Percentiles rank a stretch among this genome's conserved stretches.
Conservation (phyloP, 2,888 invertebrate species). For the Autographa pulchrina region DNA sequence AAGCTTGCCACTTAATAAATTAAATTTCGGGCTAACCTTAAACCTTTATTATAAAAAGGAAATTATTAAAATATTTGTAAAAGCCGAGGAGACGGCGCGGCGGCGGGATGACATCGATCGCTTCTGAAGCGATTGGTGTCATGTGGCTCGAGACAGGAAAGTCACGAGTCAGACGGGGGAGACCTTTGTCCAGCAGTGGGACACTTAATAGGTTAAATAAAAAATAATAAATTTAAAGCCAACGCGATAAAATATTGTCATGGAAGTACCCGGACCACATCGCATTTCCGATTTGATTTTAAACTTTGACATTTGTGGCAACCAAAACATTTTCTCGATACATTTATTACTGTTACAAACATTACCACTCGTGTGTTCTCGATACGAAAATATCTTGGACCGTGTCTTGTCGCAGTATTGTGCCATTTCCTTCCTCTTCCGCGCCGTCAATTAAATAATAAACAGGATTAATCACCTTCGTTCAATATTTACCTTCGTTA, state of each 20-base stretch:
- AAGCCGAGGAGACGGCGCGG: too few relatives aligned
- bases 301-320: neutral
- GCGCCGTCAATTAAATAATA: slow-evolving; percentile 53
- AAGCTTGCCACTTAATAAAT: too few relatives aligned
- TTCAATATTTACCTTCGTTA: slow-evolving; percentile 50
- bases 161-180: too few relatives aligned
- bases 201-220: too few relatives aligned
- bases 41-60: too few relatives aligned
- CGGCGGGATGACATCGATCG: too few relatives aligned
- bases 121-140: too few relatives aligned
- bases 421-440: slow-evolving; percentile 60
- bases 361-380: slow-evolving; percentile 11
- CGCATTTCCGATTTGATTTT: neutral
- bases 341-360: neutral
- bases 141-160: too few relatives aligned
- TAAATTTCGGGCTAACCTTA: too few relatives aligned
- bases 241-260: neutral
- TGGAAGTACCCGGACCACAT: neutral
- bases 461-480: slow-evolving; percentile 57
- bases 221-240: too few relatives aligned
- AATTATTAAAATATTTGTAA: too few relatives aligned
- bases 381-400: slow-evolving; percentile 1
- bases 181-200: too few relatives aligned
- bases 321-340: neutral
- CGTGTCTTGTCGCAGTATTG: slow-evolving; percentile 30